Evolutionary conservation across 2,113 vertebrate genomes (phyloP).

Genomic region (Mus spicilegus): DNA sequence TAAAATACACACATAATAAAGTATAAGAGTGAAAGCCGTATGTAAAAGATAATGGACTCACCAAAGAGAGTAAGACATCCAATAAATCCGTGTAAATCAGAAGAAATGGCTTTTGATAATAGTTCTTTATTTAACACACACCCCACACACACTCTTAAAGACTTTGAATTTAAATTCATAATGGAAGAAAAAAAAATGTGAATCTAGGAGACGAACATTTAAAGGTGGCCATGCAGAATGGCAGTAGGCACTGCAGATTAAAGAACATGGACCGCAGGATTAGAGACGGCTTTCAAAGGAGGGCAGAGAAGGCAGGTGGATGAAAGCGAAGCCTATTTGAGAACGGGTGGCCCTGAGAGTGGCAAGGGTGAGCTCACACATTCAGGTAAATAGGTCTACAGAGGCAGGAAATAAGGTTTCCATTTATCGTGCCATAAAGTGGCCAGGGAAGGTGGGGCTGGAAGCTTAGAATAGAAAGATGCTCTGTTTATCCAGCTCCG

Average conservation of each 20-base stretch:
- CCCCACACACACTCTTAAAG: not conserved
- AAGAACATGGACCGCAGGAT: conserved; percentile 58
- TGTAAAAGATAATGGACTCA: conserved; percentile 52
- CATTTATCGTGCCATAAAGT: conserved; percentile 70
- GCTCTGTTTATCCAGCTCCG: conserved; percentile 71
- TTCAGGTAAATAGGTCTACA: conserved; percentile 76
- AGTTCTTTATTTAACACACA: conserved; percentile 22
- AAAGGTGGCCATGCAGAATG: conserved; percentile 82
- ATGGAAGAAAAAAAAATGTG: conserved; percentile 46
- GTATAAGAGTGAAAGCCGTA: conserved; percentile 24
- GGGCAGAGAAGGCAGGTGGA: conserved; percentile 45
- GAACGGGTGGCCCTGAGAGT: conserved; percentile 47
- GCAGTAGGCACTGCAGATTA: conserved; percentile 78
- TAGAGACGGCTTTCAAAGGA: conserved; percentile 29
- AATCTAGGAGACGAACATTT: conserved; percentile 69
- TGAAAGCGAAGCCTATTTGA: conserved; percentile 68
- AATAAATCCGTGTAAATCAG: conserved; percentile 49
- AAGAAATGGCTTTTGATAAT: conserved; percentile 56
- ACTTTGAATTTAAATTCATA: conserved; percentile 64
- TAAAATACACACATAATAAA: not conserved
- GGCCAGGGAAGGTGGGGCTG: not conserved
- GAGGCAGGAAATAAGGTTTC: conserved; percentile 74
- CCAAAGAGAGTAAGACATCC: conserved; percentile 43
- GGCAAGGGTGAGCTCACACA: conserved; percentile 49
- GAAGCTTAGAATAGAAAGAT: conserved; percentile 70